Base-by-base conservation (phyloP, 1,140 invertebrate species). In the Drosophila parabipectinata region DNA sequence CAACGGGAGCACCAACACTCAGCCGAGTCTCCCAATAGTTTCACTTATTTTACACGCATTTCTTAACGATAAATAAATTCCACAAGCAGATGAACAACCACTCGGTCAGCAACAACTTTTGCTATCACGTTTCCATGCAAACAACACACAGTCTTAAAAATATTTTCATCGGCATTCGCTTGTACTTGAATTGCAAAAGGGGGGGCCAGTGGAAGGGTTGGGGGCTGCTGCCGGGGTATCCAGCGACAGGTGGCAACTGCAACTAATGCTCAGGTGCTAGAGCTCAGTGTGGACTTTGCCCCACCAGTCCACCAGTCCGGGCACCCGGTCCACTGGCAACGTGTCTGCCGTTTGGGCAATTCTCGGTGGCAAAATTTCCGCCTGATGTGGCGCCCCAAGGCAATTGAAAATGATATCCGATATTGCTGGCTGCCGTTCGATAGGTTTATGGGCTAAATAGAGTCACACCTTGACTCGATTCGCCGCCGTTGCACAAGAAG, bases 1-100 rank as follows among this genome's bases (percentile, higher is more conserved):
- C 48, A 51, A 28, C 39, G 55, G 61, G 64, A 48, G 39, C 41
- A 45, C 14, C 44, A 51, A 50, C 14, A 6, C 41, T 18, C 41
- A 7, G 2, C 44, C 47, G 63, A 72, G 77, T 53, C 82, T 78
- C 77, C 82, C 82, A 85, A 85, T 85, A 85, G 82, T 85, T 85
- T 85, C 82, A 85, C 82, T 85, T 85, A 85, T 85, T 85, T 85
- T 85, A 85, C 82, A 85, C 82, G 83, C 82, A 85, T 85, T 85
- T 85, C 82, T 85, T 81, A 87, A 87, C 82, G 82, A 85, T 85
- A 85, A 85, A 85, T 87, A 87, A 85, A 85, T 85, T 87, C 82
- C 82, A 81, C 82, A 81, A 87, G 82, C 82, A 85, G 82, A 85
- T 85, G 82, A 82, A 41, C 67, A 74, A 54, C 76, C 55, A 50